These are phyloP conservation scores for Escarpia spicata DNA, from an alignment of 2,888 invertebrate species.

Conservation along the genomic window DNA sequence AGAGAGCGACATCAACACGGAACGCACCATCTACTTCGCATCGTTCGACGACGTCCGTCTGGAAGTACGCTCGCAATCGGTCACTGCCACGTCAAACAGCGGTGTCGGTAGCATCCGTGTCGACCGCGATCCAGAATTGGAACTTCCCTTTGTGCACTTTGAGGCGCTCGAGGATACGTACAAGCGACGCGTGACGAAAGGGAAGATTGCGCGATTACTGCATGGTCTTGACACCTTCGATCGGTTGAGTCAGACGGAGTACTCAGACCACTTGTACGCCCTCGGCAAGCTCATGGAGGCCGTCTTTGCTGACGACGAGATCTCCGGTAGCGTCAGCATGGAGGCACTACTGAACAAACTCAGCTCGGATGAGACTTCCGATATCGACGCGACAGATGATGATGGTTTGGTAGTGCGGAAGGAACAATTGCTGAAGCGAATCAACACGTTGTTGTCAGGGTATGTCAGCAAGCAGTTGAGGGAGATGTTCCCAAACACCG, in stretches of 20 bases:
- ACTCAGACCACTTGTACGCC: constrained; percentile 23
- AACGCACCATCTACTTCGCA: not conserved
- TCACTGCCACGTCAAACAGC: not conserved
- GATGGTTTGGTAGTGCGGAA: not conserved
- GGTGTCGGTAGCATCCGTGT: not conserved
- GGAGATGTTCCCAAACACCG: not conserved
- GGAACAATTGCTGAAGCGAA: not conserved
- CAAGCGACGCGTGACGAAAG: not conserved
- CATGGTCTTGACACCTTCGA: not conserved
- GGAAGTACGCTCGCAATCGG: not conserved
- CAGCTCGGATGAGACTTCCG: not conserved
- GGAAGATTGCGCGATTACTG: not conserved
- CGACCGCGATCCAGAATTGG: not conserved
- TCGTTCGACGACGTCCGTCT: not conserved
- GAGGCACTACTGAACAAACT: constrained; percentile 26
- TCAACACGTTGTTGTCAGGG: not conserved
- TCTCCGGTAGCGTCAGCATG: constrained; percentile 28
- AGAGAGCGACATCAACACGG: not conserved
- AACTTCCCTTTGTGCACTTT: not conserved
- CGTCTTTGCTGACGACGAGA: constrained; percentile 28
- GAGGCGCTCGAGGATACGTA: not conserved
- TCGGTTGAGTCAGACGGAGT: not conserved
- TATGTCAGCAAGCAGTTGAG: not conserved
- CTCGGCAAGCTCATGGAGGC: constrained; percentile 32
- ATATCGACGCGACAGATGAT: not conserved